Base-by-base conservation (phyloP, 1,140 invertebrate genomes). In the Leptopilina boulardi region DNA sequence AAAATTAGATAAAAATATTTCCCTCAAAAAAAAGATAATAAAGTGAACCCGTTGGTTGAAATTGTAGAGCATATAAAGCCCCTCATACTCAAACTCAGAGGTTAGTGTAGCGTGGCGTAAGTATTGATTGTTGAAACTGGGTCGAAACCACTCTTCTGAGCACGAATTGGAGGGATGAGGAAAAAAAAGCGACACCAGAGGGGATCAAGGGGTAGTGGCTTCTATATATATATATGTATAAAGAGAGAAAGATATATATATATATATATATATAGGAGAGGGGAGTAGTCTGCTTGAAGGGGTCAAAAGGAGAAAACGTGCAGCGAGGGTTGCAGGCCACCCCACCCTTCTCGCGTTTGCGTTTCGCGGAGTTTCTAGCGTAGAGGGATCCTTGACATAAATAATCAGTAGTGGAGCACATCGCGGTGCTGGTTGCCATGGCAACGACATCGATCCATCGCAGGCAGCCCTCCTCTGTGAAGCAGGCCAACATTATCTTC, bases 361-460 rank as follows among this genome's bases (percentile, higher is more conserved):
- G 82, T 87, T 89, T 86, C 84, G 78, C 80, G 80, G 80, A 82
- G 85, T 82, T 83, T 84, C 81, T 74, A 78, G 77, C 54, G 82
- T 82, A 80, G 86, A 86, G 82, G 86, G 84, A 91, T 91, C 89
- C 89, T 91, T 90, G 89, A 90, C 89, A 90, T 90, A 90, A 90
- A 90, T 91, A 90, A 90, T 90, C 88, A 89, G 88, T 84, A 88
- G 88, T 87, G 84, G 86, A 90, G 88, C 86, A 88, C 86, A 85
- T 83, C 84, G 84, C 80, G 80, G 78, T 82, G 78, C 84, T 70
- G 76, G 89, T 91, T 80, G 81, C 85, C 84, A 89, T 89, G 86
- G 85, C 77, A 78, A 91, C 89, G 82, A 75, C 84, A 91, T 91
- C 88, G 89, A 91, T 90, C 47, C 47, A 51, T 51, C 88, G 87